Percentiles rank a stretch among this genome's conserved stretches.
Conservation (phyloP, 2,113 vertebrate species). For the Tangachromis dhanisi region DNA sequence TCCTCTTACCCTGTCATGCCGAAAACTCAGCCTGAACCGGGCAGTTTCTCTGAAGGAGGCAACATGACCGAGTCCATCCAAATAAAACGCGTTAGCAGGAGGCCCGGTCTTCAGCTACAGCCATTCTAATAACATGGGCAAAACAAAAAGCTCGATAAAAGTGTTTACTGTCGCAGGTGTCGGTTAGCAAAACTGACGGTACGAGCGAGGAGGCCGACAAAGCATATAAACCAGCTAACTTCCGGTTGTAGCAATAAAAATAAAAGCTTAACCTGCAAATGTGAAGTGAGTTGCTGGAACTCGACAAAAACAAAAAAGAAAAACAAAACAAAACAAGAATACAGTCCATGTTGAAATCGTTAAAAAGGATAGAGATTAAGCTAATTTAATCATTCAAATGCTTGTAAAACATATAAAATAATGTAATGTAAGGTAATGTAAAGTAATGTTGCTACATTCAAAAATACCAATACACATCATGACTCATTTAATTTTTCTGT, state of each 20-base stretch:
- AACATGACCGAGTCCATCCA: neutral
- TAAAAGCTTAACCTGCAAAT: constrained; percentile 1
- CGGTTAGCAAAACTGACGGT: neutral
- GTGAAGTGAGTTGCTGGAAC: neutral
- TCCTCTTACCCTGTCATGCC: constrained; percentile 40
- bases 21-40: constrained; percentile 32
- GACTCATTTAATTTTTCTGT: neutral
- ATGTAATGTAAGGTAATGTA: neutral
- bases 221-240: neutral
- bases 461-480: neutral
- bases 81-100: neutral
- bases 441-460: neutral
- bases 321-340: fast-evolving
- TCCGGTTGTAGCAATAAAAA: neutral
- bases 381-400: neutral
- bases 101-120: neutral
- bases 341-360: neutral
- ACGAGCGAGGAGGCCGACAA: neutral
- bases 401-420: neutral
- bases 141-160: neutral
- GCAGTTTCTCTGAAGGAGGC: neutral
- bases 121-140: neutral
- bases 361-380: neutral
- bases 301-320: fast-evolving
- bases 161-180: neutral